phyloP scores from a whole-genome alignment of 2,888 invertebrate species.

The Lissonota sp. region DNA sequence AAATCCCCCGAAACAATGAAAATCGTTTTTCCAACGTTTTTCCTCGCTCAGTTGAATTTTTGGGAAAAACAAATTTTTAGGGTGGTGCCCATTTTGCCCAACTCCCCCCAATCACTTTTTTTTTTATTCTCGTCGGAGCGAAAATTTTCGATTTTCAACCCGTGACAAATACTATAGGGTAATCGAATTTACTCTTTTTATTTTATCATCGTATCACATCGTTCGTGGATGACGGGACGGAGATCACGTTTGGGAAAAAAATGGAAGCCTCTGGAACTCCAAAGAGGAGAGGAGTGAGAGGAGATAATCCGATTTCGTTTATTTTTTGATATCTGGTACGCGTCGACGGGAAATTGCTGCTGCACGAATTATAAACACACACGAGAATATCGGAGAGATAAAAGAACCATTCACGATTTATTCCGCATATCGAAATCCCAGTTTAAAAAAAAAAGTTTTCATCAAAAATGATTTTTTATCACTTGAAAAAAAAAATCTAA shows the following conservation, averaged over 20 bases:
- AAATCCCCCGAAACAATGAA: too few species aligned
- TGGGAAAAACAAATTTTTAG: too few species aligned
- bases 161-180: not conserved
- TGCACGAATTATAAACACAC: constrained; percentile 12
- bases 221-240: constrained; percentile 18
- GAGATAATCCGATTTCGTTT: constrained; percentile 52
- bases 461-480: too few species aligned
- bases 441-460: too few species aligned
- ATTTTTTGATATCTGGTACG: constrained; percentile 46
- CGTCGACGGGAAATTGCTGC: constrained; percentile 41
- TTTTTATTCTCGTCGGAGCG: not conserved
- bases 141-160: constrained; percentile 21
- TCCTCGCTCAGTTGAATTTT: too few species aligned
- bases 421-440: too few species aligned
- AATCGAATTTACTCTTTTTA: constrained; percentile 33
- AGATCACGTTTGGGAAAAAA: not conserved
- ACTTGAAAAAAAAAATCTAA: too few species aligned
- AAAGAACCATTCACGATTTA: constrained; percentile 1
- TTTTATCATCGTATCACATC: constrained; percentile 33
- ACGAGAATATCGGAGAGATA: constrained; percentile 12
- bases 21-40: too few species aligned
- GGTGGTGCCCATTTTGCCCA: too few species aligned
- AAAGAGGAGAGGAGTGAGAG: not conserved
- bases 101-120: not conserved
- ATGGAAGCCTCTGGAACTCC: too few species aligned